These are phyloP conservation scores for Leucoraja erinaceus DNA, from an alignment of 2,113 vertebrate species.

Conservation along the genomic window DNA sequence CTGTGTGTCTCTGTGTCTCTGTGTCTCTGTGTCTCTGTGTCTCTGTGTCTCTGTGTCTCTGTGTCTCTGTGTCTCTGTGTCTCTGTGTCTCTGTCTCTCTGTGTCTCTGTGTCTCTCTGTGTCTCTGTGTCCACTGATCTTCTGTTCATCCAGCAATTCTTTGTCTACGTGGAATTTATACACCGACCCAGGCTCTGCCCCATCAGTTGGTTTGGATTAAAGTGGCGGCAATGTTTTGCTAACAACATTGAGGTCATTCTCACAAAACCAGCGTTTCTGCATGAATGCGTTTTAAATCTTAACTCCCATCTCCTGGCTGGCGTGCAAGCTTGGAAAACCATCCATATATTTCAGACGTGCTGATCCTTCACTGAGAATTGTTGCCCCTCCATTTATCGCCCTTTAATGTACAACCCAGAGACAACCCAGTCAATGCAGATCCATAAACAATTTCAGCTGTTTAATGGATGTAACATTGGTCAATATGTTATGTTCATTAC, in stretches of 20 bases:
- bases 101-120: no score
- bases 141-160: background rate
- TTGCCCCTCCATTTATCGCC: background rate
- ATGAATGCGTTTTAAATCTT: background rate
- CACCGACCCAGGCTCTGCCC: background rate
- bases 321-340: background rate
- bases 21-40: no score
- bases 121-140: background rate
- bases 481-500: background rate
- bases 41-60: no score
- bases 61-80: no score
- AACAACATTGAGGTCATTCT: background rate
- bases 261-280: background rate
- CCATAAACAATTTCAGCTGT: background rate
- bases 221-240: conserved; percentile 1
- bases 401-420: background rate
- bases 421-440: background rate
- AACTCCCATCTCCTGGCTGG: background rate
- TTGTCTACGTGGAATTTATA: background rate
- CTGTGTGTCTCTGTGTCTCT: no score
- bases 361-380: background rate
- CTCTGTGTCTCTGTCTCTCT: no score
- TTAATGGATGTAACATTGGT: background rate
- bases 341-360: background rate
- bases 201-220: conserved; percentile 11